Percentiles rank a stretch among this genome's conserved stretches.
Conservation (phyloP, 2,888 invertebrate species). For the Crioceris asparagi region DNA sequence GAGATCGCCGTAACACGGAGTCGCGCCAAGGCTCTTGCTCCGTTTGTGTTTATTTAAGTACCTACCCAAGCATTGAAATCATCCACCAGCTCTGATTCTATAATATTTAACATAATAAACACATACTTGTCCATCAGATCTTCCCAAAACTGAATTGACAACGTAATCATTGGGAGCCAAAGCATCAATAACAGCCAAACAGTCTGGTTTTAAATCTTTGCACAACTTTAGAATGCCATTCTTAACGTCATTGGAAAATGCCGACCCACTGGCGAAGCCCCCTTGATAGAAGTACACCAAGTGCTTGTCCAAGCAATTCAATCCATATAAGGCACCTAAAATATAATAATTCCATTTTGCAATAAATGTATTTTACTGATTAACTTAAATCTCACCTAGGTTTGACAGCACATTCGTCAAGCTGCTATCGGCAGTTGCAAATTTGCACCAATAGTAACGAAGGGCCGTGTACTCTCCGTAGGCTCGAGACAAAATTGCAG, state of each 20-base stretch:
- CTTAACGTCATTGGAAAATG: conserved; percentile 51
- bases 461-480: conserved; percentile 64
- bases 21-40: too few relatives aligned
- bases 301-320: conserved; percentile 50
- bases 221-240: conserved; percentile 60
- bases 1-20: too few relatives aligned
- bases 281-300: conserved; percentile 52
- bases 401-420: conserved; percentile 39
- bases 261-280: conserved; percentile 26
- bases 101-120: too few relatives aligned
- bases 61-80: too few relatives aligned
- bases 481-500: conserved; percentile 60
- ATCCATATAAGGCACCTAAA: conserved; percentile 41
- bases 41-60: too few relatives aligned
- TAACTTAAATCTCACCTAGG: conserved; percentile 33
- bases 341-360: too few relatives aligned
- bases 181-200: conserved; percentile 71
- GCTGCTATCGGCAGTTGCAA: conserved; percentile 30
- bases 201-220: conserved; percentile 57
- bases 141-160: conserved; percentile 75
- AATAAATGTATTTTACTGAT: too few relatives aligned
- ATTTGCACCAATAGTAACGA: conserved; percentile 41
- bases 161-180: conserved; percentile 85
- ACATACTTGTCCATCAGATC: conserved; percentile 69
- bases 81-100: too few relatives aligned